Evolutionary conservation across 2,888 invertebrate species (phyloP).

Genomic region (Trissolcus brochymenae): DNA sequence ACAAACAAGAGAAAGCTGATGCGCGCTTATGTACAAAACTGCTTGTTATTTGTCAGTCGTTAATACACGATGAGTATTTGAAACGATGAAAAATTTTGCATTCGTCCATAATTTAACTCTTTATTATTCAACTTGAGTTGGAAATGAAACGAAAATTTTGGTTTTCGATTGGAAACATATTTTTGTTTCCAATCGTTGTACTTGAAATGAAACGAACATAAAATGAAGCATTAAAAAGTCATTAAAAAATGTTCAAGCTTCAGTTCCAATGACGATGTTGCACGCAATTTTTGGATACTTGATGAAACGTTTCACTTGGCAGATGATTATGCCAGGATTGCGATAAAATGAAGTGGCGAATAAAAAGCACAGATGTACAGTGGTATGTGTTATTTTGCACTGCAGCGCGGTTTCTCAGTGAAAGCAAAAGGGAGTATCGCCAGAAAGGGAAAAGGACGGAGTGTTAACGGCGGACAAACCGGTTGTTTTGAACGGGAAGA

Average conservation of each 20-base stretch:
- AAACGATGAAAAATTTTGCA: not conserved
- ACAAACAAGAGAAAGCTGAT: not conserved
- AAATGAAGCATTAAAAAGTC: too few species aligned
- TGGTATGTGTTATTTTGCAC: conserved; percentile 15
- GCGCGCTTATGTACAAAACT: not conserved
- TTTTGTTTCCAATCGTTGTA: too few species aligned
- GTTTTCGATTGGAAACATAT: too few species aligned
- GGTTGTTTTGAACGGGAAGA: conserved; percentile 43
- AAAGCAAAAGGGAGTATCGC: conserved; percentile 49
- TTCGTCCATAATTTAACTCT: not conserved
- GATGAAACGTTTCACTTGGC: not conserved
- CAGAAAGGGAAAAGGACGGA: conserved; percentile 48
- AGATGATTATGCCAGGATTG: not conserved
- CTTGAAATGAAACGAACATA: not conserved
- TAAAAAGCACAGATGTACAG: conserved; percentile 6
- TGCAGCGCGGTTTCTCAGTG: conserved; percentile 32
- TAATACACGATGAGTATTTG: not conserved
- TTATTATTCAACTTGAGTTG: too few species aligned
- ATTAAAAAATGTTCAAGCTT: not conserved
- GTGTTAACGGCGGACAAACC: conserved; percentile 22
- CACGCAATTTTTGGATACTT: not conserved
- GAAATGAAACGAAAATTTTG: too few species aligned
- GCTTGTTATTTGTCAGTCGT: not conserved
- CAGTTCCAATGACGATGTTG: not conserved
- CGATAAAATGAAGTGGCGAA: not conserved